Evolutionary conservation across 2,797 vertebrate species (phyloP), one percentile per base, ranked within the genome.

Genomic region (Fratercula arctica): DNA sequence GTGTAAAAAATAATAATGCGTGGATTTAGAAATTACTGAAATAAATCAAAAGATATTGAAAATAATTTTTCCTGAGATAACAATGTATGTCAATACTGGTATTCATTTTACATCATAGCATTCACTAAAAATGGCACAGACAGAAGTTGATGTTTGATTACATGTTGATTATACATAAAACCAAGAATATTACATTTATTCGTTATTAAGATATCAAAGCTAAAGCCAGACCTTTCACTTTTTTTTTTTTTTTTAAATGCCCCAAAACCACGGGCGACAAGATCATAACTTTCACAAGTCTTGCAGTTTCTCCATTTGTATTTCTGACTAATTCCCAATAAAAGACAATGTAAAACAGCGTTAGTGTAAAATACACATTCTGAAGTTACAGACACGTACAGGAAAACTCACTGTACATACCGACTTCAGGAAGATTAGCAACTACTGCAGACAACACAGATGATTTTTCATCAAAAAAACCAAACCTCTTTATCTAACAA

Each of bases 1-100:
- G 26, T 3, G 2, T 64, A 41, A 59, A 90, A 90, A 80, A 33
- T 37, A 53, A 33, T 11, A 18, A 9, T 25, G n/a, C 16, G 18
- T 48, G 21, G 35, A 93, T 67, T 90, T n/a, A 88, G 31, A 93
- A 91, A 90, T 53, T 45, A 87, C 46, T 51, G 29, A 92, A 92
- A 83, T 80, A 70, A 94, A 87, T 63, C 11, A 29, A 76, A 76
- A 48, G 56, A 63, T 82, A 80, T 2, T 53, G 83, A 86, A 79
- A 88, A 86, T 8, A 63, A 2, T 59, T 18, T 66, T 54, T 95
- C 67, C 67, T 54, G 48, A 90, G 54, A 39, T 51, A 31, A 48
- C 13, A 74, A 37, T 4, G 10, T n/a, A 80, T 24, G 33, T 16
- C 12, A 60, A 31, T 46, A 57, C 4, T 35, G 11, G 21, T 13